Percentiles rank a stretch among this genome's conserved stretches.
phyloP scores from a whole-genome alignment of 2,888 invertebrate genomes.

The Platypus cylindrus region DNA sequence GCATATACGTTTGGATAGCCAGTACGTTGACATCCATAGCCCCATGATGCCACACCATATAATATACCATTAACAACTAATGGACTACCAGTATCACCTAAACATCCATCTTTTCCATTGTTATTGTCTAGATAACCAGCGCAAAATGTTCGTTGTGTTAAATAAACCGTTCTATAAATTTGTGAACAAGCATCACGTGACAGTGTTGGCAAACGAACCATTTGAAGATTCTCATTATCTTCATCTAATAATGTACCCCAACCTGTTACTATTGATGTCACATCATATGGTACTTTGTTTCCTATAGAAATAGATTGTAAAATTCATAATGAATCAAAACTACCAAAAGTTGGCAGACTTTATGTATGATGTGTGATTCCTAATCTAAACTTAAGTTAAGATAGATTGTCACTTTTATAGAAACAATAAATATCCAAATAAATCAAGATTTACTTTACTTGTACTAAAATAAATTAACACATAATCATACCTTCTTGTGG shows the following conservation, averaged over 20 bases:
- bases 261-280: neutral
- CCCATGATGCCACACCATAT: constrained; percentile 25
- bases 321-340: neutral
- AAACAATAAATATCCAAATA: too few relatives aligned
- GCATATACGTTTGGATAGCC: constrained; percentile 23
- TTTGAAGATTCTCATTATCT: neutral
- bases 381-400: too few relatives aligned
- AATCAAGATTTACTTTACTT: too few relatives aligned
- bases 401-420: too few relatives aligned
- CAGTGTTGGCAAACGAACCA: neutral
- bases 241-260: neutral
- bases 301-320: neutral
- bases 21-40: constrained; percentile 22
- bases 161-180: neutral
- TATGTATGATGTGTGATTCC: too few relatives aligned
- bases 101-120: constrained; percentile 26
- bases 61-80: constrained; percentile 18
- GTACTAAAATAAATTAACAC: too few relatives aligned
- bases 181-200: neutral
- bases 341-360: neutral
- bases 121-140: neutral
- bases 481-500: constrained; percentile 1
- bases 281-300: constrained; percentile 1
- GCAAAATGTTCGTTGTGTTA: constrained; percentile 1
- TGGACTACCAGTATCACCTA: constrained; percentile 28